Conservation (phyloP, 2,888 invertebrate genomes). For the Operophtera brumata region DNA sequence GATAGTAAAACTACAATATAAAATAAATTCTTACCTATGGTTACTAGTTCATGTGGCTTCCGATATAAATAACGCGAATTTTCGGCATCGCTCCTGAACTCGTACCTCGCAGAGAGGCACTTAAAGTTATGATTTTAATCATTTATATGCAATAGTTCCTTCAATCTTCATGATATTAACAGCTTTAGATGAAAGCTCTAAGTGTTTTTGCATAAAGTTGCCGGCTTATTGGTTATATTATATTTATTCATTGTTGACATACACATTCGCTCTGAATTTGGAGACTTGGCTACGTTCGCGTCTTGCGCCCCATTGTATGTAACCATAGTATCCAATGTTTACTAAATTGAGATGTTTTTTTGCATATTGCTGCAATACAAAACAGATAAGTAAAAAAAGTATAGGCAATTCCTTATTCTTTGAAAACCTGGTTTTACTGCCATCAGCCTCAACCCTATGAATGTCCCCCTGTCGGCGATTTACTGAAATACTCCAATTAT, state of each 20-base stretch:
- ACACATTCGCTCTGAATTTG: conserved; percentile 20
- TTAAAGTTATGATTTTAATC: conserved; percentile 11
- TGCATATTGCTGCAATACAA: neutral
- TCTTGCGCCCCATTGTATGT: neutral
- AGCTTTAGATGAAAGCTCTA: neutral
- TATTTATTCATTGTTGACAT: conserved; percentile 49
- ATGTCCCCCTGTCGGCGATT: too few species aligned
- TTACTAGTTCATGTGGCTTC: neutral
- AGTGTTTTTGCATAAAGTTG: conserved; percentile 23
- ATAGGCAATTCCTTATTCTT: too few species aligned
- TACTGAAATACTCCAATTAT: too few species aligned
- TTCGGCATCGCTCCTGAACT: conserved; percentile 8
- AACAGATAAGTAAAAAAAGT: neutral
- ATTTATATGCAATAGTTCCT: conserved; percentile 7
- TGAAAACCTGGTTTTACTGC: too few species aligned
- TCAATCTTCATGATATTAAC: neutral
- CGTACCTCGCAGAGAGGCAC: conserved; percentile 23
- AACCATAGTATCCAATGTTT: neutral
- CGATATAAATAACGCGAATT: conserved; percentile 4
- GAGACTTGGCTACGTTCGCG: neutral
- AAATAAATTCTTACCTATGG: neutral
- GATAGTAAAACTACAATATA: conserved; percentile 8
- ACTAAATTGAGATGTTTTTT: conserved; percentile 21
- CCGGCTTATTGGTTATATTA: conserved; percentile 72
- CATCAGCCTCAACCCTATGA: too few species aligned